Evolutionary conservation across 2,113 vertebrate species (phyloP).

Genomic region (Thryonomys swinderianus): DNA sequence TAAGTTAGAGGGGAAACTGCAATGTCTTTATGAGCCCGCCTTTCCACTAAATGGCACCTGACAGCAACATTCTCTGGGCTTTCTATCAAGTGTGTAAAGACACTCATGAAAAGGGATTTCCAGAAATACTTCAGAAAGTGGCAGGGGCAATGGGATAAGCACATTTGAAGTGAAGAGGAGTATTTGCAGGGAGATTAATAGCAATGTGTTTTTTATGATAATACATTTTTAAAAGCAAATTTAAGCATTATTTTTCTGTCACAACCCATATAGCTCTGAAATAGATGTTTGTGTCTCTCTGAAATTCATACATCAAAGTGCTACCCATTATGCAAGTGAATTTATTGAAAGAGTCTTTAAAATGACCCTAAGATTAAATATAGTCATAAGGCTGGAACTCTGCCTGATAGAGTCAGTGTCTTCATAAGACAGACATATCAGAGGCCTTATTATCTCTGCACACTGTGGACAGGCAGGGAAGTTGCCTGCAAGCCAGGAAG

Average conservation of each 20-base stretch:
- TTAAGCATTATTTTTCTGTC: background rate
- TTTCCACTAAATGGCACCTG: background rate
- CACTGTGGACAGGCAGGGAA: background rate
- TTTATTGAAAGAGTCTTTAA: background rate
- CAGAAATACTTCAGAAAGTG: background rate
- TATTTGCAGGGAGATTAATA: background rate
- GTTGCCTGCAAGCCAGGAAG: background rate
- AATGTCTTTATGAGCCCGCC: background rate
- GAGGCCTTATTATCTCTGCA: background rate
- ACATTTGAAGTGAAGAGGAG: background rate
- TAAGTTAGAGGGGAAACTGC: background rate
- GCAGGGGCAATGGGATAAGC: background rate
- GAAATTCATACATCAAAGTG: background rate
- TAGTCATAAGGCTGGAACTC: background rate
- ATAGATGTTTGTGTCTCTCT: background rate
- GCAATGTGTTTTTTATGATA: background rate
- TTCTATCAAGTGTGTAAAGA: background rate
- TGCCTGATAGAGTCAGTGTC: background rate
- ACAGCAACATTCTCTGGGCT: background rate
- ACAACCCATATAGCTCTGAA: background rate
- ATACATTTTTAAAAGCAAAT: background rate
- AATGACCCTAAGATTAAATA: background rate
- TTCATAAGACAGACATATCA: background rate
- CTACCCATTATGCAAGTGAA: background rate
- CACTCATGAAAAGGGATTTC: background rate